Percentiles rank a stretch among this genome's conserved stretches.
These are phyloP conservation scores for Hyles lineata DNA, from an alignment of 2,888 invertebrate species.

Conservation along the genomic window DNA sequence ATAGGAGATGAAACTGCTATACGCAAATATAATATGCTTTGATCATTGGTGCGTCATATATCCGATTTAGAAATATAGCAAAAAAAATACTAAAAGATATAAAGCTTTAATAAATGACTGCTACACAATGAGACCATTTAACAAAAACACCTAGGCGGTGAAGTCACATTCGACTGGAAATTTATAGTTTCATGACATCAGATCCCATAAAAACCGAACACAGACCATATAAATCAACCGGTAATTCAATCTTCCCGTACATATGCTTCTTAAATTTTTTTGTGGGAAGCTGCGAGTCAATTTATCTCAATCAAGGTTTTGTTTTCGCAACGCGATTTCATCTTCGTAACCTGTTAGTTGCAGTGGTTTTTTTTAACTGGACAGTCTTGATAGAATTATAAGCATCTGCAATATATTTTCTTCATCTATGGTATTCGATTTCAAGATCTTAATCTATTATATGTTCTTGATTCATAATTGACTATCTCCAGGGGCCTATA, in stretches of 20 bases:
- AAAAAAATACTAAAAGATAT: background rate
- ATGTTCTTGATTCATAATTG: background rate
- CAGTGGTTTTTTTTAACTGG: no score
- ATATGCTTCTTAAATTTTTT: background rate
- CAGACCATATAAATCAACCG: constrained; percentile 7
- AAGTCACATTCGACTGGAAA: background rate
- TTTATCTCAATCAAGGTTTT: constrained; percentile 1
- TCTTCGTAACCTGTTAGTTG: no score
- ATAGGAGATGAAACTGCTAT: no score
- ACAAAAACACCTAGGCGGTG: background rate
- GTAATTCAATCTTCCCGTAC: background rate
- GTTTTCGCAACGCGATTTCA: background rate
- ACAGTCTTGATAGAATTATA: no score
- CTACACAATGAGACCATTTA: background rate
- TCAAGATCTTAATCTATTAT: no score
- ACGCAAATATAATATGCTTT: no score
- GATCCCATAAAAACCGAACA: background rate
- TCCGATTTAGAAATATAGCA: no score
- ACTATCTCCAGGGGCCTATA: background rate
- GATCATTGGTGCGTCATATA: no score
- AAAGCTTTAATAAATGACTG: background rate
- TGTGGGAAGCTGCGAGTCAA: background rate
- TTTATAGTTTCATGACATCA: constrained; percentile 10
- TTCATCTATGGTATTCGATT: no score
- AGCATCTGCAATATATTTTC: no score